phyloP scores from a whole-genome alignment of 2,113 vertebrate species.

The Calyptomena viridis region DNA sequence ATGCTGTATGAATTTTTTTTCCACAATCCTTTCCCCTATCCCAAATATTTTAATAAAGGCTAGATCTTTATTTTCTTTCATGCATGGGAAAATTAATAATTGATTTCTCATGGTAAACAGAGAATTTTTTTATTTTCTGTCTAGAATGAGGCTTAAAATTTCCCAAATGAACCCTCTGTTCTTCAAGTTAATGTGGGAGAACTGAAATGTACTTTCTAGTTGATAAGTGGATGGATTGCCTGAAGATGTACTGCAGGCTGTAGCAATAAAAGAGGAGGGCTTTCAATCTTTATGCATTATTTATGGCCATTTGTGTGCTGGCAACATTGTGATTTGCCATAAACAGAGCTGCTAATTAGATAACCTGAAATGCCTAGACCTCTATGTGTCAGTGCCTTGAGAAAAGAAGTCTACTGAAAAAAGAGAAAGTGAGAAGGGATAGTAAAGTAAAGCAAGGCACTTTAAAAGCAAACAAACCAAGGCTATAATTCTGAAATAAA shows the following conservation, averaged over 20 bases:
- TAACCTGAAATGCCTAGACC: not conserved
- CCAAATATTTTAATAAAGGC: not conserved
- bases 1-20: not conserved
- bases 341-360: not conserved
- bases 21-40: not conserved
- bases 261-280: not conserved
- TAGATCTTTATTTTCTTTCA: not conserved
- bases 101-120: not conserved
- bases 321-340: not conserved
- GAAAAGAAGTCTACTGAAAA: not conserved
- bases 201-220: not conserved
- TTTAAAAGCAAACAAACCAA: not conserved
- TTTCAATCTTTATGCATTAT: not conserved
- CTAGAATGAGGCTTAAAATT: not conserved
- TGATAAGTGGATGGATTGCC: not conserved
- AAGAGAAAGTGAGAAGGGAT: not conserved
- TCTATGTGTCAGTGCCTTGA: not conserved
- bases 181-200: not conserved
- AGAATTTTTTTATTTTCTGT: not conserved
- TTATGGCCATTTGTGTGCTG: not conserved
- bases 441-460: not conserved
- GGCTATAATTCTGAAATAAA: not conserved
- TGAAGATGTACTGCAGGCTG: not conserved
- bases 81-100: not conserved
- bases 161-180: not conserved